phyloP scores from a whole-genome alignment of 1,140 invertebrate species.

The Drosophila malerkotliana region DNA sequence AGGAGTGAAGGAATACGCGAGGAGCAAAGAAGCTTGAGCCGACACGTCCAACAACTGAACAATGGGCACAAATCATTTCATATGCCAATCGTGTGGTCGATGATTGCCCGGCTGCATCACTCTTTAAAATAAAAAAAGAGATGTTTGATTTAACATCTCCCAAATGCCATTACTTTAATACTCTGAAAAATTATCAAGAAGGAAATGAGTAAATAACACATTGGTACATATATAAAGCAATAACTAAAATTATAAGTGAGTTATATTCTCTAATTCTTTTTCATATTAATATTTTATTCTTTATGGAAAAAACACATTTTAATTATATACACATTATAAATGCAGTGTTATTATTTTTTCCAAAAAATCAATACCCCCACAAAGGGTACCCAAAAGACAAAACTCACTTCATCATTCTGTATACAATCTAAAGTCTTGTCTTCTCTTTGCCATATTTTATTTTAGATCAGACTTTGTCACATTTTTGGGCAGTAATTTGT shows the following conservation, averaged over 20 bases:
- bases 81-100: conserved; percentile 77
- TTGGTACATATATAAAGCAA: not conserved
- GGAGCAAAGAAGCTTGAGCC: conserved; percentile 8
- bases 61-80: conserved; percentile 80
- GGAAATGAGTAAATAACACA: too few species aligned
- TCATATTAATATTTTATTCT: too few species aligned
- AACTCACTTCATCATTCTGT: conserved; percentile 37
- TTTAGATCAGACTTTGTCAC: conserved; percentile 69
- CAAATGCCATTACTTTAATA: not conserved
- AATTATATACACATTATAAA: too few species aligned
- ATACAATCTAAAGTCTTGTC: conserved; percentile 25
- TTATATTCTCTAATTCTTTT: too few species aligned
- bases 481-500: conserved; percentile 44
- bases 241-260: too few species aligned
- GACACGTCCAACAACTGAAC: conserved; percentile 62
- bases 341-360: too few species aligned
- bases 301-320: too few species aligned
- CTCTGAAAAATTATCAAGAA: not conserved
- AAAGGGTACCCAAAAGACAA: conserved; percentile 12
- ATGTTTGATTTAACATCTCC: not conserved
- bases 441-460: conserved; percentile 59
- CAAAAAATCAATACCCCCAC: not conserved
- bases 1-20: not conserved
- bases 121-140: conserved; percentile 13
- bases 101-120: conserved; percentile 45